These are phyloP conservation scores for Procambarus virginalis DNA, from an alignment of 1,140 invertebrate species.

Conservation along the genomic window DNA sequence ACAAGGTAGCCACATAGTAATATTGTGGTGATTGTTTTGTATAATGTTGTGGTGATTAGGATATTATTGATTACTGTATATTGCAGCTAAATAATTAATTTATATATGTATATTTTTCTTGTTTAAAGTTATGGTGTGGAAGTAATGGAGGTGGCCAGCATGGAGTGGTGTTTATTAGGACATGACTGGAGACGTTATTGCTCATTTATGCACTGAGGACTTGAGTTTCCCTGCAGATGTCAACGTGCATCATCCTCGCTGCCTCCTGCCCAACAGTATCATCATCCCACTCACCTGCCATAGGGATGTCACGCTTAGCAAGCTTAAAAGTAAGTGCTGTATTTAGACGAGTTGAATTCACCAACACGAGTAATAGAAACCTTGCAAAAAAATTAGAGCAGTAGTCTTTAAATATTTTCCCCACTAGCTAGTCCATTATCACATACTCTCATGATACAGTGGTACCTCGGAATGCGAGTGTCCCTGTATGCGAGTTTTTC, in stretches of 20 bases:
- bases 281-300: slow-evolving; percentile 35
- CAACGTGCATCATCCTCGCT: slow-evolving; percentile 26
- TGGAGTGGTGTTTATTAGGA: neutral
- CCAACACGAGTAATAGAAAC: no score
- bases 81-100: no score
- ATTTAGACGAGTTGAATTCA: neutral
- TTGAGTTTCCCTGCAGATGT: slow-evolving; percentile 28
- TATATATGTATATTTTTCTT: neutral
- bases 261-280: slow-evolving; percentile 52
- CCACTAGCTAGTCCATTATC: no score
- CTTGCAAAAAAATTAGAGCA: no score
- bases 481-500: no score
- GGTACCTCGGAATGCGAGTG: no score
- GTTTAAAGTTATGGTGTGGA: neutral
- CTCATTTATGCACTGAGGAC: slow-evolving; percentile 1
- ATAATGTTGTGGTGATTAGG: no score
- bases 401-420: no score
- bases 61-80: no score
- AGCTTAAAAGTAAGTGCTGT: neutral
- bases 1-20: no score
- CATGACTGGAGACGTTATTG: neutral
- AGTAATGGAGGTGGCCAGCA: neutral
- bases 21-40: no score
- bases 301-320: slow-evolving; percentile 28
- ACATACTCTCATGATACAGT: no score